These are phyloP conservation scores for Drosophila sulfurigaster DNA, from an alignment of 1,140 invertebrate genomes.

Conservation along the genomic window DNA sequence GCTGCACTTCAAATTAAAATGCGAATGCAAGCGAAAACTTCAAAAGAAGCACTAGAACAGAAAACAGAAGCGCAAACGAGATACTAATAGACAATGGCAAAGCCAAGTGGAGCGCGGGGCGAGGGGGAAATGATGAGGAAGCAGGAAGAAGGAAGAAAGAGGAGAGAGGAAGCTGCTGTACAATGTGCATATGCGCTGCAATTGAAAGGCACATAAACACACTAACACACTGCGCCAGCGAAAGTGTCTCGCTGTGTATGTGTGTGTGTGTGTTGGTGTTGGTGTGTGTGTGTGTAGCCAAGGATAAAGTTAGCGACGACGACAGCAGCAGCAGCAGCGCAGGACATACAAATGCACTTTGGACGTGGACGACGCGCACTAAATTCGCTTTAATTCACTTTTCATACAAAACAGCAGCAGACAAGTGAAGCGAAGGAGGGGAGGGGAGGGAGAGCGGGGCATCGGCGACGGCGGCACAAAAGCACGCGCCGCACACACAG, in stretches of 20 bases:
- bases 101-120: conserved; percentile 24
- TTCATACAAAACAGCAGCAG: conserved; percentile 78
- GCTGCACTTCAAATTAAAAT: conserved; percentile 83
- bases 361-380: conserved; percentile 77
- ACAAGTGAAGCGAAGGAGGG: background rate
- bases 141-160: background rate
- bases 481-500: conserved; percentile 62
- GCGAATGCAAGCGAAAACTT: conserved; percentile 83
- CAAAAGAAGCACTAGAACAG: conserved; percentile 83
- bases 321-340: conserved; percentile 36
- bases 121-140: background rate
- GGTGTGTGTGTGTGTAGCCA: conserved; percentile 50
- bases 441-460: background rate
- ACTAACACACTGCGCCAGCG: conserved; percentile 80
- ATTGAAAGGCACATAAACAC: conserved; percentile 75
- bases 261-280: conserved; percentile 25
- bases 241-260: conserved; percentile 62
- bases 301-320: conserved; percentile 79
- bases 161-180: background rate
- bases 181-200: conserved; percentile 57
- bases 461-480: conserved; percentile 53
- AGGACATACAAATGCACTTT: conserved; percentile 79
- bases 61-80: conserved; percentile 82
- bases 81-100: conserved; percentile 82
- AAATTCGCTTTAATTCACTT: conserved; percentile 83